A percentile compares a stretch with the other conserved stretches of the same genome.
Conservation (phyloP, 2,797 vertebrate species). For the Discoglossus pictus region DNA sequence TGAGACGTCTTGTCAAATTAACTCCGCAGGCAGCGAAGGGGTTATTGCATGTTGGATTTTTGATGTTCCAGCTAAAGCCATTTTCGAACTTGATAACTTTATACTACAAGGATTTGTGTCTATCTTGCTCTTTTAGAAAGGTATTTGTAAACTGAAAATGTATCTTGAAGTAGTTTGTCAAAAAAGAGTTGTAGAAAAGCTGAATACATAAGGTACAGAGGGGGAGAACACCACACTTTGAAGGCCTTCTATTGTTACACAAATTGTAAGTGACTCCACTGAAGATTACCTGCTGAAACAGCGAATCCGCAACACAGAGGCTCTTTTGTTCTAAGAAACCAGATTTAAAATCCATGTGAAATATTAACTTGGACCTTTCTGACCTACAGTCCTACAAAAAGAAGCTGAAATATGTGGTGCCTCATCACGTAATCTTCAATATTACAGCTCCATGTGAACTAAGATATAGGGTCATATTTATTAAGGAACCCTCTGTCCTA, state of each 20-base stretch:
- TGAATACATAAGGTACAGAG: conserved; percentile 27
- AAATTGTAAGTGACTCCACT: conserved; percentile 45
- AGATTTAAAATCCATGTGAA: conserved; percentile 68
- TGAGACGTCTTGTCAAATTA: too few species aligned
- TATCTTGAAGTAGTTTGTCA: conserved; percentile 35
- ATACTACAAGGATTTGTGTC: conserved; percentile 42
- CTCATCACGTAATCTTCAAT: too few species aligned
- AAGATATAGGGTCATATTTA: background rate
- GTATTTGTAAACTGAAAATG: conserved; percentile 20
- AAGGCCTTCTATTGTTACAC: conserved; percentile 64
- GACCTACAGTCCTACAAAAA: conserved; percentile 67
- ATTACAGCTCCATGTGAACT: background rate
- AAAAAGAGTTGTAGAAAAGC: conserved; percentile 23
- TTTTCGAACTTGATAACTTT: conserved; percentile 29
- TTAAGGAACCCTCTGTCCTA: too few species aligned
- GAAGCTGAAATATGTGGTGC: conserved; percentile 51
- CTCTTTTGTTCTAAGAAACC: conserved; percentile 72
- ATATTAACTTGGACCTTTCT: conserved; percentile 73
- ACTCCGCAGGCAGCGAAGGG: background rate
- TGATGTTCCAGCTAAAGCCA: conserved; percentile 1
- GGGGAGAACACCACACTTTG: conserved; percentile 17
- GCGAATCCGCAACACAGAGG: conserved; percentile 63
- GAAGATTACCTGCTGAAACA: conserved; percentile 68
- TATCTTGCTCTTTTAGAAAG: conserved; percentile 10
- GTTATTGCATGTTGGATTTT: conserved; percentile 25